Evolutionary conservation across 1,140 invertebrate genomes (phyloP), one percentile per base, ranked within the genome.

Genomic region (Plectrocnemia conspersa): DNA sequence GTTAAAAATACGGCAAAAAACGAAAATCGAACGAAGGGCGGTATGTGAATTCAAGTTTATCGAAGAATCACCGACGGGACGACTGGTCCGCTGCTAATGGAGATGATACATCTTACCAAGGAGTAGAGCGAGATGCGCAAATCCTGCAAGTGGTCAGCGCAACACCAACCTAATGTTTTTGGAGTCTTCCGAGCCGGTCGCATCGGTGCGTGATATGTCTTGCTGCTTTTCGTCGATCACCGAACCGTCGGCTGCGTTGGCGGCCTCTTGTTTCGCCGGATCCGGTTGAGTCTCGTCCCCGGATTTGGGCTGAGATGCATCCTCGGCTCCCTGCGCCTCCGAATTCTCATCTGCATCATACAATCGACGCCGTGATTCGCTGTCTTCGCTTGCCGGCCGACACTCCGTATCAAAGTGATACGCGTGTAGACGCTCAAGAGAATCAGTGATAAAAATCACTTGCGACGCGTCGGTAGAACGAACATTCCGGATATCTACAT

Each of bases 81-180:
- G 41, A 6, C 13, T 21, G 38, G 13, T n/a, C 40, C 2, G 29
- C 42, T 24, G 41, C 25, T 35, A 45, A 54, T 44, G 41, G 25
- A 45, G 38, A 56, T 42, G 36, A 32, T 50, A 36, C 35, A 45
- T 53, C 38, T 55, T 32, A 55, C 33, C 32, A 64, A 40, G 64
- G 66, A 65, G 66, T 62, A 64, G 64, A 64, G 67, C 54, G 68
- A 68, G 66, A 40, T 66, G 65, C 64, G 63, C 68, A 72, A 69
- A 69, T 71, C 73, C 72, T 70, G 71, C 70, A 66, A 68, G 67
- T 67, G 66, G 48, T 67, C 64, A 46, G 66, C 32, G n/a, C 19
- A 25, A 49, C 29, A 61, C 59, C 59, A 61, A 61, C 59, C 59
- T 61, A 49, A 46, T 29, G 22, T 27, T 47, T 29, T 56, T 47